Conservation (phyloP, 2,797 vertebrate genomes). For the Enteromius anoplus region DNA sequence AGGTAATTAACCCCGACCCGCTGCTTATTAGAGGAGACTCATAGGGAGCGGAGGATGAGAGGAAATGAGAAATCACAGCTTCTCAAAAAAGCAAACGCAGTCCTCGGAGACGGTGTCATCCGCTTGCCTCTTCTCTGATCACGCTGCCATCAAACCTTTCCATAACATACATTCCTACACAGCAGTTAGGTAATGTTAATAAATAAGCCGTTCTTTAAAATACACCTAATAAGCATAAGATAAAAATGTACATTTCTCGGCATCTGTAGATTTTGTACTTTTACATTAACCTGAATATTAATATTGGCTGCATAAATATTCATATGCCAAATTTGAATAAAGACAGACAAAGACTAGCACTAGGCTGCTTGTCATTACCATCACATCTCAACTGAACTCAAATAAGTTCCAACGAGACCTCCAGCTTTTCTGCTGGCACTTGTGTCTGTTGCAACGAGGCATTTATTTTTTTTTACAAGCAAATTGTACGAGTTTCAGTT, state of each 20-base stretch:
- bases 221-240: background rate
- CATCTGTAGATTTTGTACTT: background rate
- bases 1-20: constrained; percentile 61
- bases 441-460: background rate
- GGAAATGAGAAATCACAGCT: constrained; percentile 50
- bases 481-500: background rate
- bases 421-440: constrained; percentile 1
- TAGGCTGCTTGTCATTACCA: constrained; percentile 15
- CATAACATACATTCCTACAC: constrained; percentile 11
- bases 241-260: background rate
- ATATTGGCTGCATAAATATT: background rate
- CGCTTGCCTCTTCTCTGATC: constrained; percentile 20
- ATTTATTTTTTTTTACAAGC: background rate
- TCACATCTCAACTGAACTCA: constrained; percentile 17
- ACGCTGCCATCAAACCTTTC: constrained; percentile 35
- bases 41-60: constrained; percentile 41
- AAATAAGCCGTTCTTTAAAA: constrained; percentile 6
- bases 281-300: background rate
- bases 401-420: background rate
- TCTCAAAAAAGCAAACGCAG: constrained; percentile 26
- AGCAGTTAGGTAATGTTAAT: constrained; percentile 1
- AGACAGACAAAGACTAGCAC: background rate
- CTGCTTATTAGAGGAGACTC: constrained; percentile 51
- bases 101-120: constrained; percentile 18
- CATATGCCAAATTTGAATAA: background rate